Conservation (phyloP, 1,140 invertebrate species). For the Cotesia glomerata region DNA sequence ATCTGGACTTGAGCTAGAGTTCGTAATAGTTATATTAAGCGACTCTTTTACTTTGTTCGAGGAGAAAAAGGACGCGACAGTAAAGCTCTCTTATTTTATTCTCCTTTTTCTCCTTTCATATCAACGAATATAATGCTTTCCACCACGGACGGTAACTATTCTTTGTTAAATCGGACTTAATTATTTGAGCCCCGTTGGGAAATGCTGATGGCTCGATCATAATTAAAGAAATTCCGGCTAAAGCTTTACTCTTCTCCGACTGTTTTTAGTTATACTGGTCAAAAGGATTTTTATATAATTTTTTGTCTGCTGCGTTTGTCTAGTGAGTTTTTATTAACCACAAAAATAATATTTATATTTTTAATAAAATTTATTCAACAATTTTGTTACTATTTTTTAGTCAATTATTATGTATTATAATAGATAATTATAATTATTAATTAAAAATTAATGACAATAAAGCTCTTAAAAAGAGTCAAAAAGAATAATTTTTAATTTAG, state of each 20-base stretch:
- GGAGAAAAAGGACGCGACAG: not conserved
- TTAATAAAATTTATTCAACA: no score
- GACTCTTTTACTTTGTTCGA: not conserved
- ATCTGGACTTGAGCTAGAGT: not conserved
- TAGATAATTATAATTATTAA: no score
- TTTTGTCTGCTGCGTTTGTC: not conserved
- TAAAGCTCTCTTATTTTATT: constrained; percentile 10
- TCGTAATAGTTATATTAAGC: not conserved
- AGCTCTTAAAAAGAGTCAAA: no score
- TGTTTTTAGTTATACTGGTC: not conserved
- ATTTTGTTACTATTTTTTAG: no score
- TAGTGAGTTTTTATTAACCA: not conserved
- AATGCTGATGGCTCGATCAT: constrained; percentile 49
- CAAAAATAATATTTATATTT: not conserved
- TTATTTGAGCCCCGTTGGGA: constrained; percentile 48
- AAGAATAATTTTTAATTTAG: no score
- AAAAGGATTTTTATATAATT: constrained; percentile 4
- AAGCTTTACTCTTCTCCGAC: not conserved
- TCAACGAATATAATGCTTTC: not conserved
- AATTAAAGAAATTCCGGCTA: constrained; percentile 45
- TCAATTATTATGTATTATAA: no score
- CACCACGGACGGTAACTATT: constrained; percentile 39
- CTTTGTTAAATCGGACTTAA: constrained; percentile 52
- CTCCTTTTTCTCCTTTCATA: constrained; percentile 14
- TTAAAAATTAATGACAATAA: no score